phyloP scores from a whole-genome alignment of 2,888 invertebrate species.

The Napeogenes sylphis region DNA sequence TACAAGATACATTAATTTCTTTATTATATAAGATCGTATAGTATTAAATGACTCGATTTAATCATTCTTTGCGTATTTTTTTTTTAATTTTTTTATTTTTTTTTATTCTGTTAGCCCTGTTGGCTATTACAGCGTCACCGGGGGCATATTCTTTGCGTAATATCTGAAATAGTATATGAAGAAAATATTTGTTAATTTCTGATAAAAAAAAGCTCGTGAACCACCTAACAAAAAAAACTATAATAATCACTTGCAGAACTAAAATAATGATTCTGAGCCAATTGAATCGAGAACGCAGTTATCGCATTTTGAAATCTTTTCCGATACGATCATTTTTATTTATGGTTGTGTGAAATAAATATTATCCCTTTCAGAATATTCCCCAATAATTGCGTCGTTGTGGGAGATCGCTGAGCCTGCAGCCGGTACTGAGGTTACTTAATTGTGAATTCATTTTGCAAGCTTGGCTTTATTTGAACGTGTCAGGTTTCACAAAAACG shows the following conservation, averaged over 20 bases:
- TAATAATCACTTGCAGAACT: neutral
- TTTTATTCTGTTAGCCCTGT: no score
- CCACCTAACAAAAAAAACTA: neutral
- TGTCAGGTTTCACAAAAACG: slow-evolving; percentile 33
- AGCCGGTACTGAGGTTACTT: slow-evolving; percentile 29
- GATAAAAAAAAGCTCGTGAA: neutral
- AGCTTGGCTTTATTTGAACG: slow-evolving; percentile 31
- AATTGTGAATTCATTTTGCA: slow-evolving; percentile 33
- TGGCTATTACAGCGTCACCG: no score
- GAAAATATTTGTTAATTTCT: neutral
- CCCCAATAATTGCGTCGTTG: slow-evolving; percentile 26
- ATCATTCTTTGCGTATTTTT: no score
- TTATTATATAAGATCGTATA: neutral
- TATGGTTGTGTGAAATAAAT: slow-evolving; percentile 31
- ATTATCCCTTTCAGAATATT: slow-evolving; percentile 24
- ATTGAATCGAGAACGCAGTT: slow-evolving; percentile 28
- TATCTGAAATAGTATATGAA: no score
- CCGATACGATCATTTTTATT: slow-evolving; percentile 29
- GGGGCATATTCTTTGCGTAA: no score
- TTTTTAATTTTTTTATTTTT: no score
- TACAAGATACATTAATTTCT: neutral
- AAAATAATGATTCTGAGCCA: slow-evolving; percentile 13
- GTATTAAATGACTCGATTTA: no score
- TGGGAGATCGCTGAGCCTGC: slow-evolving; percentile 21
- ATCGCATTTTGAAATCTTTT: slow-evolving; percentile 24